Conservation (phyloP, 2,797 vertebrate genomes). For the Urophycis tenuis region DNA sequence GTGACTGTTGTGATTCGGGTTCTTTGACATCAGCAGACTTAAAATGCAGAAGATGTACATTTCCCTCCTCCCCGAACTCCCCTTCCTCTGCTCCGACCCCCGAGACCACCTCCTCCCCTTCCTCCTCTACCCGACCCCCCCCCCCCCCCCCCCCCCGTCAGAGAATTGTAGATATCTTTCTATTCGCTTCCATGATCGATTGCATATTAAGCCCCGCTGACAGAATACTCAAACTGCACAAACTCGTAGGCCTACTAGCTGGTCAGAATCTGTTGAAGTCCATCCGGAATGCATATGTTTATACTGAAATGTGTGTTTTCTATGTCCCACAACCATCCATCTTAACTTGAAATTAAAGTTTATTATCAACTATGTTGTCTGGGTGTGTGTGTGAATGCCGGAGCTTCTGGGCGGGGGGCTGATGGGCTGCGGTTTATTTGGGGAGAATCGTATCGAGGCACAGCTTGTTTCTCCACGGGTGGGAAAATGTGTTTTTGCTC, state of each 20-base stretch:
- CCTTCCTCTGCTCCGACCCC: background rate
- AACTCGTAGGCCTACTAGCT: constrained; percentile 58
- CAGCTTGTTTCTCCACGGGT: background rate
- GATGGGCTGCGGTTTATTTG: too few relatives aligned
- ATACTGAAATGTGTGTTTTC: constrained; percentile 75
- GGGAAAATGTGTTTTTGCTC: background rate
- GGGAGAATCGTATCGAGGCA: background rate
- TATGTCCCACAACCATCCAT: constrained; percentile 74
- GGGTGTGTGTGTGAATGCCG: background rate
- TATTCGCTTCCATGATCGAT: constrained; percentile 43
- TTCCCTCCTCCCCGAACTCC: too few relatives aligned
- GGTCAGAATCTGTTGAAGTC: constrained; percentile 61
- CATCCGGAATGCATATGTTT: constrained; percentile 70
- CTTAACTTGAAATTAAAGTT: constrained; percentile 77
- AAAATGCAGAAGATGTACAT: constrained; percentile 43
- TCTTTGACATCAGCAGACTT: constrained; percentile 39
- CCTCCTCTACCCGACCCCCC: too few relatives aligned
- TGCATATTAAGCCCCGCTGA: constrained; percentile 54
- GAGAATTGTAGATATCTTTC: constrained; percentile 41
- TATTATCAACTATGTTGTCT: constrained; percentile 61
- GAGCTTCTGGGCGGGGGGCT: too few relatives aligned
- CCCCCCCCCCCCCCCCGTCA: background rate
- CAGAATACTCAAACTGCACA: constrained; percentile 47
- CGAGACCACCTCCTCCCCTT: too few relatives aligned
- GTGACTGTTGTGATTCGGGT: constrained; percentile 40